Percentiles rank a stretch among this genome's conserved stretches.
phyloP scores from a whole-genome alignment of 2,888 invertebrate genomes.

The Tinea semifulvella region DNA sequence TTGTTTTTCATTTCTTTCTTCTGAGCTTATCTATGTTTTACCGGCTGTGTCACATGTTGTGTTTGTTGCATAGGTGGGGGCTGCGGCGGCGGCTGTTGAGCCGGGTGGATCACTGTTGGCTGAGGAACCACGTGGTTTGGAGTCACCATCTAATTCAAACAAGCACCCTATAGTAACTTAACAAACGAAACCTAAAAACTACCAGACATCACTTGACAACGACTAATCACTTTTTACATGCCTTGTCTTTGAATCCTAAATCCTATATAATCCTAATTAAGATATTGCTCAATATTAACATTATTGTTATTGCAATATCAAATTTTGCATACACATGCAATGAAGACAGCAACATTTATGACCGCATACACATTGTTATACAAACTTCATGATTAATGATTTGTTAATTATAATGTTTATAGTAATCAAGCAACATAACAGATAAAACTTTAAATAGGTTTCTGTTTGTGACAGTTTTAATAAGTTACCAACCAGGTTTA shows the following conservation, averaged over 20 bases:
- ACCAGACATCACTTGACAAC: constrained; percentile 7
- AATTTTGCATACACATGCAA: no score
- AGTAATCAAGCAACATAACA: constrained; percentile 18
- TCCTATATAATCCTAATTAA: constrained; percentile 14
- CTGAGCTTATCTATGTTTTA: no score
- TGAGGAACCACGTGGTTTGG: constrained; percentile 55
- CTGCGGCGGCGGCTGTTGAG: constrained; percentile 58
- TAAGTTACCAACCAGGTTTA: not conserved
- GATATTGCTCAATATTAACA: constrained; percentile 20
- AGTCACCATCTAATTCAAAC: constrained; percentile 41
- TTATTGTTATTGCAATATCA: no score
- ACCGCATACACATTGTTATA: no score
- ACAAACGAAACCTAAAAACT: constrained; percentile 16
- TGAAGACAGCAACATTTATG: no score
- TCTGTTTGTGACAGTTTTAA: not conserved
- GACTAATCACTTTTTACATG: constrained; percentile 1
- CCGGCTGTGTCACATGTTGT: not conserved
- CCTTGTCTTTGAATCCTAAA: no score
- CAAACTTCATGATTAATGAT: no score
- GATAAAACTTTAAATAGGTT: constrained; percentile 28
- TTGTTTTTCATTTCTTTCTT: no score
- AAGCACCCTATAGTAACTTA: constrained; percentile 11
- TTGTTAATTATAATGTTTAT: constrained; percentile 17
- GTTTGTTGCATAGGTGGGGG: constrained; percentile 36
- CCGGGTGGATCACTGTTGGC: constrained; percentile 57